Percentiles rank a stretch among this genome's conserved stretches.
Conservation (phyloP, 2,113 vertebrate genomes). For the Ardeotis arabs region DNA sequence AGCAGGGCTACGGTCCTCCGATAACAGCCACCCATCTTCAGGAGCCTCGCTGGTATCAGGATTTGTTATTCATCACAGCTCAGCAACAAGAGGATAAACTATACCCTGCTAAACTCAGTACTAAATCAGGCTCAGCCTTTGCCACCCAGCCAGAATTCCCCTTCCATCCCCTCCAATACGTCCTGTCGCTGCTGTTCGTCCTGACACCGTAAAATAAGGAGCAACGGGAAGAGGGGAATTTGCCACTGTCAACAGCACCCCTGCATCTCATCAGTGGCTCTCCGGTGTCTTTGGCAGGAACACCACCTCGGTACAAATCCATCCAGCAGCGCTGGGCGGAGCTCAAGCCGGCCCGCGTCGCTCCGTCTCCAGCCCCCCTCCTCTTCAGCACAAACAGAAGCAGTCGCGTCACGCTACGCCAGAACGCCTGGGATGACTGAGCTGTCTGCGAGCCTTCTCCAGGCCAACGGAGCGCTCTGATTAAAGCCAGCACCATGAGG, state of each 20-base stretch:
- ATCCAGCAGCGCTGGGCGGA: not conserved
- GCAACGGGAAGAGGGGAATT: not conserved
- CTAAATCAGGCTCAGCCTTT: not conserved
- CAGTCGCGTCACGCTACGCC: not conserved
- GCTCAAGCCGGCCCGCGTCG: fast-evolving
- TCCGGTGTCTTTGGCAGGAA: not conserved
- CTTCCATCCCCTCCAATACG: not conserved
- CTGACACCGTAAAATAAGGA: not conserved
- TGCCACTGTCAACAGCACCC: not conserved
- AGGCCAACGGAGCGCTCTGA: not conserved
- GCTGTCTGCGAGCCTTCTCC: not conserved
- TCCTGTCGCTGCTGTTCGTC: not conserved
- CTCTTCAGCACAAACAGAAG: not conserved
- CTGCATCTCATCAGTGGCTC: not conserved
- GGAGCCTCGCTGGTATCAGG: not conserved
- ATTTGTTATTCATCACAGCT: not conserved
- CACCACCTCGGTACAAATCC: not conserved
- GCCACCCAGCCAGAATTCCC: not conserved
- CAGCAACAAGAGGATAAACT: not conserved
- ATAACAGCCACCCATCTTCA: not conserved
- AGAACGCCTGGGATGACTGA: not conserved
- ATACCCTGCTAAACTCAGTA: not conserved
- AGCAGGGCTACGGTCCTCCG: not conserved
- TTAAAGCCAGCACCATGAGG: not conserved
- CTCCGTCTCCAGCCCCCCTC: not conserved